Percentiles rank a stretch among this genome's conserved stretches.
Evolutionary conservation across 1,140 invertebrate species (phyloP).

Genomic region (Neodiprion pinetum): DNA sequence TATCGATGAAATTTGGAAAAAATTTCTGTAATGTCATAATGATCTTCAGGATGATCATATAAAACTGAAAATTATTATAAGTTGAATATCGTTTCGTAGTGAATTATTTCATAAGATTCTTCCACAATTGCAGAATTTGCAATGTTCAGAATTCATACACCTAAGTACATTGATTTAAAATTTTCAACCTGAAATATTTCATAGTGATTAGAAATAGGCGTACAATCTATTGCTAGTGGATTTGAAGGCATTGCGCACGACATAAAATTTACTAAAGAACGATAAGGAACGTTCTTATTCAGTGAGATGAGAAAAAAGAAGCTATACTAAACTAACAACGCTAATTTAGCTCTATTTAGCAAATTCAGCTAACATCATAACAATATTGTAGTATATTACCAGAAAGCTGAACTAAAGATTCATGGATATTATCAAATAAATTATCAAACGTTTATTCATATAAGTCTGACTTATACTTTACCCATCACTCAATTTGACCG

Average conservation of each 20-base stretch:
- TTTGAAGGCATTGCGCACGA: neutral
- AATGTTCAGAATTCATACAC: neutral
- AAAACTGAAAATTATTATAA: neutral
- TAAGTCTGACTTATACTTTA: neutral
- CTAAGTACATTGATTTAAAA: neutral
- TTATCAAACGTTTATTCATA: conserved; percentile 11
- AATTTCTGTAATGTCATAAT: neutral
- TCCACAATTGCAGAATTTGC: too few relatives aligned
- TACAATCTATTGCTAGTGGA: neutral
- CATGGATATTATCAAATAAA: conserved; percentile 15
- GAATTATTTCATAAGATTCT: neutral
- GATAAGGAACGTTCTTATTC: neutral
- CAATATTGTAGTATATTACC: conserved; percentile 9
- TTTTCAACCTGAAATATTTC: neutral
- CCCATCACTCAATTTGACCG: neutral
- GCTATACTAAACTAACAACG: conserved; percentile 10
- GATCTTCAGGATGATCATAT: neutral
- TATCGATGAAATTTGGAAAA: neutral
- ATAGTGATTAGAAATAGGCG: too few relatives aligned
- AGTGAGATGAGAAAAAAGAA: neutral
- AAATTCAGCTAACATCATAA: conserved; percentile 16
- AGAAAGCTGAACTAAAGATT: conserved; percentile 14
- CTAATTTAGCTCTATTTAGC: conserved; percentile 14
- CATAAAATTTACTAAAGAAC: conserved; percentile 1
- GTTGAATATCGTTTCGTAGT: neutral